Percentiles rank a stretch among this genome's conserved stretches.
phyloP scores from a whole-genome alignment of 2,797 vertebrate genomes.

The Lacerta bilineata region DNA sequence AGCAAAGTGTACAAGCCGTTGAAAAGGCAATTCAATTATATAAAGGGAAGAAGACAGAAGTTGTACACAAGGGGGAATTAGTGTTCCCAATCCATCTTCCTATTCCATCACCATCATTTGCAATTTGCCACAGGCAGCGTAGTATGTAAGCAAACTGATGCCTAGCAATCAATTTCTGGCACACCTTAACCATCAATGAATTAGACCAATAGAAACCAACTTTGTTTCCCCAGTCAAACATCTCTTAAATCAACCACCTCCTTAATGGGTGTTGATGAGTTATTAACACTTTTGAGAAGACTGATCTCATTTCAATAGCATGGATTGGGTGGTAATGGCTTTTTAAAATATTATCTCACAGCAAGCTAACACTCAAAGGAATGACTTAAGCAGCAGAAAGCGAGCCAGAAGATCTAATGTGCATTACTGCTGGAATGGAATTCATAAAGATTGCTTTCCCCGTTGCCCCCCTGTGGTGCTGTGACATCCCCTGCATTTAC shows the following conservation, averaged over 20 bases:
- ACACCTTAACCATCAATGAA: conserved; percentile 23
- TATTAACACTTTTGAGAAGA: conserved; percentile 56
- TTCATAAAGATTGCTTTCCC: neutral
- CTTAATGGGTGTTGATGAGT: conserved; percentile 52
- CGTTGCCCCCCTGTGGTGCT: neutral
- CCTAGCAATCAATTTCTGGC: conserved; percentile 45
- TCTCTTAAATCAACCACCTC: conserved; percentile 47
- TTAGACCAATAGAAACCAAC: conserved; percentile 33
- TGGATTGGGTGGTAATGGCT: conserved; percentile 46
- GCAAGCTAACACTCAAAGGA: neutral
- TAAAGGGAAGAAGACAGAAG: neutral
- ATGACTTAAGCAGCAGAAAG: conserved; percentile 47
- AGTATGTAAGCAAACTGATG: neutral
- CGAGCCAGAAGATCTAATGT: neutral
- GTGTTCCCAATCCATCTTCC: conserved; percentile 39
- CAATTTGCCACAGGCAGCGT: conserved; percentile 29
- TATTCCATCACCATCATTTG: neutral
- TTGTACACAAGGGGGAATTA: conserved; percentile 10
- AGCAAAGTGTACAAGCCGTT: neutral
- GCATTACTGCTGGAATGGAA: conserved; percentile 1
- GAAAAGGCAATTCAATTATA: neutral
- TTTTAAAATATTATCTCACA: conserved; percentile 56
- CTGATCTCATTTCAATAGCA: conserved; percentile 57
- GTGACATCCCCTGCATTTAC: conserved; percentile 37
- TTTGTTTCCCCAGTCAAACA: conserved; percentile 54